phyloP scores from a whole-genome alignment of 2,797 vertebrate species.

The Gymnoscopelus braueri region DNA sequence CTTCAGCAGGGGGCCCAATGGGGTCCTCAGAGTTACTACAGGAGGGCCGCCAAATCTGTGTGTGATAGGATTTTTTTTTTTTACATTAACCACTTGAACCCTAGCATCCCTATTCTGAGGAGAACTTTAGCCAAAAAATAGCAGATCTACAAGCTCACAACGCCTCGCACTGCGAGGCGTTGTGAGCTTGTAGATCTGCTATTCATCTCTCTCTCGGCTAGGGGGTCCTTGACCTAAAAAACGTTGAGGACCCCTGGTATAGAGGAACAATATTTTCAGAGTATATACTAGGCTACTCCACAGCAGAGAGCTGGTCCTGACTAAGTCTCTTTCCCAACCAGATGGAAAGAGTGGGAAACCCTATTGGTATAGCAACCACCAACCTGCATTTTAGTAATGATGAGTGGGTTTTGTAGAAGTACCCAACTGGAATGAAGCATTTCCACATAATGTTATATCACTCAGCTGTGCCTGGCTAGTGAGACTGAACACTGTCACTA shows the following conservation, averaged over 20 bases:
- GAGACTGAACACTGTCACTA: neutral
- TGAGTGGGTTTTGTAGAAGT: constrained; percentile 28
- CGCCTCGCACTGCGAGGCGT: too few relatives aligned
- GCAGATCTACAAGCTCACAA: too few relatives aligned
- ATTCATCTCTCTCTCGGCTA: too few relatives aligned
- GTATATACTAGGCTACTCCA: constrained; percentile 9
- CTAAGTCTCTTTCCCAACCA: constrained; percentile 28
- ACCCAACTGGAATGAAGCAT: constrained; percentile 12
- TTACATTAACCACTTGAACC: too few relatives aligned
- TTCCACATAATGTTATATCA: neutral
- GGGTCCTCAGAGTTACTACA: too few relatives aligned
- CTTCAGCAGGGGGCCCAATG: too few relatives aligned
- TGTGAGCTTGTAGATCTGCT: too few relatives aligned
- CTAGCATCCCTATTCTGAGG: too few relatives aligned
- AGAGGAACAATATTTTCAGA: constrained; percentile 41
- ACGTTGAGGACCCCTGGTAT: neutral
- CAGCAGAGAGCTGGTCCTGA: neutral
- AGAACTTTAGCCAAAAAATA: too few relatives aligned
- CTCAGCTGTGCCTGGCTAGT: constrained; percentile 2
- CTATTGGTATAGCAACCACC: constrained; percentile 22
- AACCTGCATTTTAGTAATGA: constrained; percentile 13
- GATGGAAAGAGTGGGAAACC: constrained; percentile 15
- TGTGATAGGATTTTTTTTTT: too few relatives aligned
- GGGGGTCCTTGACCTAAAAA: too few relatives aligned
- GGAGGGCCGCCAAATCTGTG: too few relatives aligned